Evolutionary conservation across 2,888 invertebrate genomes (phyloP).

Genomic region (Amblyjoppa fuscipennis): DNA sequence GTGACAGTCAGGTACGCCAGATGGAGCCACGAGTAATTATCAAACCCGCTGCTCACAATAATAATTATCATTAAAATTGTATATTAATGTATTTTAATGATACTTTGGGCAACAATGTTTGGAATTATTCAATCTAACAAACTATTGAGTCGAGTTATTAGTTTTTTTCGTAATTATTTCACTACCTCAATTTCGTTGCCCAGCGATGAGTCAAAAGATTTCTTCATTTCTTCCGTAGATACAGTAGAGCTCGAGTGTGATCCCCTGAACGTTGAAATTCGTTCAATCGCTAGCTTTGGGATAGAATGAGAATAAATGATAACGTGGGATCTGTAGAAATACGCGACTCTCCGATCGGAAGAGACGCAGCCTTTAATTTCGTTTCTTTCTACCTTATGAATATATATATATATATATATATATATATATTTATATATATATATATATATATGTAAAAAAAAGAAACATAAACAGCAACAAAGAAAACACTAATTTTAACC

Average conservation of each 20-base stretch:
- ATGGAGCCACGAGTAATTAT: constrained; percentile 34
- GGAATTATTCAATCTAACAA: neutral
- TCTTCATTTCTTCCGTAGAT: constrained; percentile 3
- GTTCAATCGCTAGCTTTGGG: neutral
- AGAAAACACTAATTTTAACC: constrained; percentile 10
- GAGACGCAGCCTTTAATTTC: constrained; percentile 55
- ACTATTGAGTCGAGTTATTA: neutral
- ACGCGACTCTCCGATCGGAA: constrained; percentile 53
- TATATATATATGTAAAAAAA: neutral
- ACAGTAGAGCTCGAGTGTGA: neutral
- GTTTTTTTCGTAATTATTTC: neutral
- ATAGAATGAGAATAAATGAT: constrained; percentile 17
- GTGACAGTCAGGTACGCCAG: neutral
- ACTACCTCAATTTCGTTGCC: constrained; percentile 19
- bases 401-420: constrained; percentile 41
- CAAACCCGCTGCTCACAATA: neutral
- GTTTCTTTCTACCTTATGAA: constrained; percentile 54
- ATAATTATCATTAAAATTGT: neutral
- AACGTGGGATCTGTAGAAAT: constrained; percentile 52
- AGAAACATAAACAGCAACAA: constrained; percentile 25
- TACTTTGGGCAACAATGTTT: neutral
- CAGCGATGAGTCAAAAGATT: neutral
- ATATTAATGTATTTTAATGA: neutral
- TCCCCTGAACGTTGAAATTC: neutral
- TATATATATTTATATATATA: neutral